These are phyloP conservation scores for Apostichopus californicus DNA, from an alignment of 35 echinoderm and acorn worm species.

Conservation along the genomic window DNA sequence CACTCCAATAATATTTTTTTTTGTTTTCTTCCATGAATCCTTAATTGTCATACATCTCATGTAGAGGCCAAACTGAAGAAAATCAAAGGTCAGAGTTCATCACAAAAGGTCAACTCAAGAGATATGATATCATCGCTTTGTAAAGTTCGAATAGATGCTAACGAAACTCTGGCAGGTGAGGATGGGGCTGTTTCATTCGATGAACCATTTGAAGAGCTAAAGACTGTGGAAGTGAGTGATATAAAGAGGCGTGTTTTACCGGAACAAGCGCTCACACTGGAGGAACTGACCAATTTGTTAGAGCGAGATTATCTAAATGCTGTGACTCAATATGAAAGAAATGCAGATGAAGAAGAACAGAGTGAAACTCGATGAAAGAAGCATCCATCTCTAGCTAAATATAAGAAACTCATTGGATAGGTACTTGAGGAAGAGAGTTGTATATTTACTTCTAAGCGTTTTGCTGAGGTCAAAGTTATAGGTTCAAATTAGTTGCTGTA, in stretches of 20 bases:
- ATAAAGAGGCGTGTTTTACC: constrained; percentile 62
- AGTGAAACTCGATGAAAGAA: neutral
- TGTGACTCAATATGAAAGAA: constrained; percentile 33
- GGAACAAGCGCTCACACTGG: constrained; percentile 63
- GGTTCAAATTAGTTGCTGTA: no score
- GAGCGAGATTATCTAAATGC: constrained; percentile 70
- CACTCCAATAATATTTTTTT: no score
- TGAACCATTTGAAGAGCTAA: constrained; percentile 26
- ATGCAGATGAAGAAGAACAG: constrained; percentile 35
- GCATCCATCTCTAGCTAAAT: neutral
- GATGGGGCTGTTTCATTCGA: neutral
- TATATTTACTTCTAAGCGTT: no score
- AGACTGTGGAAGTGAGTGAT: constrained; percentile 13
- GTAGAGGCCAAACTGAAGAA: constrained; percentile 48
- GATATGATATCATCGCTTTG: constrained; percentile 37
- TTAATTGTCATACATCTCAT: neutral
- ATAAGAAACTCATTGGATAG: no score
- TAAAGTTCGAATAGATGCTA: constrained; percentile 20
- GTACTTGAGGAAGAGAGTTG: no score
- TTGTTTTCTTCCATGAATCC: no score
- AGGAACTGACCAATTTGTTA: constrained; percentile 61
- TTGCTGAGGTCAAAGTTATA: no score
- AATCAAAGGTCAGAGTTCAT: constrained; percentile 25
- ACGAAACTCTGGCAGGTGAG: constrained; percentile 10
- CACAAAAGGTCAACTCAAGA: constrained; percentile 1